A percentile compares a stretch with the other conserved stretches of the same genome.
Evolutionary conservation across 2,113 vertebrate species (phyloP).

Genomic region (Paracanthobrama guichenoti): DNA sequence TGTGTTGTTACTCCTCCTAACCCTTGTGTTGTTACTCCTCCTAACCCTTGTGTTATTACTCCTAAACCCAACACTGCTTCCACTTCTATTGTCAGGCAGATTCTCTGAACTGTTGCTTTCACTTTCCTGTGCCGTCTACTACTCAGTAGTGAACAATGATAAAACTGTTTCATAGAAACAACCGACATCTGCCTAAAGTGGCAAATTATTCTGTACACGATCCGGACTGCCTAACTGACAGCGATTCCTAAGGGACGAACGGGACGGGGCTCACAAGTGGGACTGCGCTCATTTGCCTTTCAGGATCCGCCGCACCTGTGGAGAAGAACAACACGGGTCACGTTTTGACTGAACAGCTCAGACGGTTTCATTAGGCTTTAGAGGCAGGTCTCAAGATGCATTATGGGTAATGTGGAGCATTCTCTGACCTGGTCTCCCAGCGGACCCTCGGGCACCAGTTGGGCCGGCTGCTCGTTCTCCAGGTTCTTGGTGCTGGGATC

Average conservation of each 20-base stretch:
- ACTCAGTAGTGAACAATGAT: conserved; percentile 90
- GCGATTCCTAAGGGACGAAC: conserved; percentile 77
- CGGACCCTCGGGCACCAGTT: conserved; percentile 85
- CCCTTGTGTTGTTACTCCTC: no score
- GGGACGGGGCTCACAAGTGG: conserved; percentile 73
- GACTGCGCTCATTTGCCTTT: conserved; percentile 81
- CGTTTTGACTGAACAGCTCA: no score
- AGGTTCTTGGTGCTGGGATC: conserved; percentile 86
- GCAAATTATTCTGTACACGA: conserved; percentile 88
- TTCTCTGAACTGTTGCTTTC: neutral
- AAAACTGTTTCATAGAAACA: conserved; percentile 96
- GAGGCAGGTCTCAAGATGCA: no score
- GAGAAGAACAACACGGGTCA: no score
- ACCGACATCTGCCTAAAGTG: conserved; percentile 85
- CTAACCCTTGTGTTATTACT: no score
- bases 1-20: no score
- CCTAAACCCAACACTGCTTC: no score
- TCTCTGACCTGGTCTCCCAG: conserved; percentile 79
- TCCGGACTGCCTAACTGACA: conserved; percentile 97
- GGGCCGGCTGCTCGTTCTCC: conserved; percentile 90
- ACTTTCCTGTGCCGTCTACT: conserved; percentile 69
- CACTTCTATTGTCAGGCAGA: neutral
- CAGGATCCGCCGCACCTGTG: conserved; percentile 86
- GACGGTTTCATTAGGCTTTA: no score
- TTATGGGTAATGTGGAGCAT: no score